These are phyloP conservation scores for Kradibia gibbosae DNA, from an alignment of 1,140 invertebrate genomes.

Conservation along the genomic window DNA sequence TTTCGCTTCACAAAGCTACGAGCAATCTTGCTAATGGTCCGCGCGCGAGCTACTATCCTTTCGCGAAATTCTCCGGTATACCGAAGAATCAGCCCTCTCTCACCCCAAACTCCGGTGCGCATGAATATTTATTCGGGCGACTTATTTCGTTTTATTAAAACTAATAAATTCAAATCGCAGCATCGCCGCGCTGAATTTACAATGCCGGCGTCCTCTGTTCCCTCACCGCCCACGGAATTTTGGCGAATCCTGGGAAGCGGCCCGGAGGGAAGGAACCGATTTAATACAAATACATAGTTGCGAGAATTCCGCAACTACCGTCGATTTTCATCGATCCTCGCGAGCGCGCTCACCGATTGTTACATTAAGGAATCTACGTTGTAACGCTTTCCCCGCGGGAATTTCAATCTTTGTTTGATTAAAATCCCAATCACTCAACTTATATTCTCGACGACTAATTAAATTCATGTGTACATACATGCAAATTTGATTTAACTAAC, in stretches of 20 bases:
- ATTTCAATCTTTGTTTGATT: constrained; percentile 40
- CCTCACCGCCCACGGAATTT: not conserved
- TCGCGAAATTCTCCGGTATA: constrained; percentile 55
- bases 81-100: constrained; percentile 9
- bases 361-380: constrained; percentile 32
- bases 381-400: not conserved
- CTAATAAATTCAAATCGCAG: constrained; percentile 63
- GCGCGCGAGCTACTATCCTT: constrained; percentile 56
- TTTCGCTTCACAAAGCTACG: constrained; percentile 57
- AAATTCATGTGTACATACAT: not conserved
- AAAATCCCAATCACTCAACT: constrained; percentile 34
- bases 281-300: constrained; percentile 16
- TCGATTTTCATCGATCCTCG: constrained; percentile 47
- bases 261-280: constrained; percentile 22
- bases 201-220: not conserved
- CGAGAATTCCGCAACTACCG: not conserved
- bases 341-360: constrained; percentile 52
- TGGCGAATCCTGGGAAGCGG: constrained; percentile 34
- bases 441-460: constrained; percentile 31
- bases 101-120: not conserved
- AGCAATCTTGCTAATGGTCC: constrained; percentile 69
- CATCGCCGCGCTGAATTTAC: constrained; percentile 19
- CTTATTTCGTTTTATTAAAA: constrained; percentile 68
- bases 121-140: constrained; percentile 63
- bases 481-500: not conserved